These are phyloP conservation scores for Hoplostethus mediterraneus DNA, from an alignment of 2,797 vertebrate genomes.

Conservation along the genomic window DNA sequence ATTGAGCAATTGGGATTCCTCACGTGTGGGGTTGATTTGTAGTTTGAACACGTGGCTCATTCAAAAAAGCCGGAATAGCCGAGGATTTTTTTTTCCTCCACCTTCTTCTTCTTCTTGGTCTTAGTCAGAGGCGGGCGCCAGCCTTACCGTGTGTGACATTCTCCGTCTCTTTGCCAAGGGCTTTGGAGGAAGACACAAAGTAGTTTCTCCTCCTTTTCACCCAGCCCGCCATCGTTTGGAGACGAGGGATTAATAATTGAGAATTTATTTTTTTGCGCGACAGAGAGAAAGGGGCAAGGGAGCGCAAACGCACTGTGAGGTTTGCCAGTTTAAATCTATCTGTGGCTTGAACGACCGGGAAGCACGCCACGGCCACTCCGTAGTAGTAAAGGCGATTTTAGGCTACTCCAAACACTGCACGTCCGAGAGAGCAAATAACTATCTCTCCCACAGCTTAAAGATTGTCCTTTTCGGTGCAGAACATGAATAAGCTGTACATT, in stretches of 20 bases:
- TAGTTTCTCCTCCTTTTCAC: constrained; percentile 85
- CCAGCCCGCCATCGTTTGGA: constrained; percentile 85
- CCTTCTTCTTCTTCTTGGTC: constrained; percentile 66
- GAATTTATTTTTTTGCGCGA: constrained; percentile 81
- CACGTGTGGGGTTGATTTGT: constrained; percentile 99
- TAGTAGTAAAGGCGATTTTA: constrained; percentile 79
- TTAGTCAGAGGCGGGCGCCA: constrained; percentile 90
- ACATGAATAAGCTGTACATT: constrained; percentile 99
- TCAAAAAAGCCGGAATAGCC: constrained; percentile 94
- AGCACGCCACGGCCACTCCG: constrained; percentile 83
- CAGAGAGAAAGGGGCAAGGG: constrained; percentile 75
- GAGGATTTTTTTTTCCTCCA: constrained; percentile 82
- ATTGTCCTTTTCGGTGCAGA: constrained; percentile 74
- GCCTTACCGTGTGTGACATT: constrained; percentile 92
- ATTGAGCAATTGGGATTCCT: constrained; percentile 97
- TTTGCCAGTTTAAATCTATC: constrained; percentile 84
- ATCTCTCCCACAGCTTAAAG: constrained; percentile 76
- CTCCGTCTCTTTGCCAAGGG: constrained; percentile 90
- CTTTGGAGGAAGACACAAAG: constrained; percentile 90
- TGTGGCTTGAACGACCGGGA: constrained; percentile 82
- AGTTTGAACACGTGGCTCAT: constrained; percentile 99
- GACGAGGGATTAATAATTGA: constrained; percentile 87
- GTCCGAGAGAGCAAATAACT: constrained; percentile 78
- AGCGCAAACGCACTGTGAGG: constrained; percentile 80
- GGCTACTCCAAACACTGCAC: constrained; percentile 79